phyloP scores from a whole-genome alignment of 2,113 vertebrate species.

The Lasiurus cinereus region DNA sequence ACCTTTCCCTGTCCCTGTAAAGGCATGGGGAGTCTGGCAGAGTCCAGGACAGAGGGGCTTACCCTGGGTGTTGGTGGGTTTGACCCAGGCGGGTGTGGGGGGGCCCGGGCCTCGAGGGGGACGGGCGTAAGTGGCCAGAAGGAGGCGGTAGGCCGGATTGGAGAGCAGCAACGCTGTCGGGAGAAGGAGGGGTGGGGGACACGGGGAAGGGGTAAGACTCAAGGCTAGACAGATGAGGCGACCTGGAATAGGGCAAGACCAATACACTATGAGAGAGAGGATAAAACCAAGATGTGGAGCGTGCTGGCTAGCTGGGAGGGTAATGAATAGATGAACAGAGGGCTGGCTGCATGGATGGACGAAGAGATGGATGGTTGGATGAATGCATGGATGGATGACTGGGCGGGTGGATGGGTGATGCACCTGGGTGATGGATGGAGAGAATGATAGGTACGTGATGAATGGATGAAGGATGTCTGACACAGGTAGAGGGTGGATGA shows the following conservation, averaged over 20 bases:
- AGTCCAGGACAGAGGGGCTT: slow-evolving; percentile 83
- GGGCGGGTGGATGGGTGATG: not conserved
- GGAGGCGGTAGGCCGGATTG: slow-evolving; percentile 96
- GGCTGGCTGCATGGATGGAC: not conserved
- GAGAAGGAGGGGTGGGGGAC: slow-evolving; percentile 85
- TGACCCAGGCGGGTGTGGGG: slow-evolving; percentile 85
- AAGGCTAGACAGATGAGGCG: slow-evolving; percentile 75
- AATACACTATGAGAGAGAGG: not conserved
- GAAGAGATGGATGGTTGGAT: not conserved
- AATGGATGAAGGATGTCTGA: no score
- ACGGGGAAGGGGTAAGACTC: slow-evolving; percentile 84
- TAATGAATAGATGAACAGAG: not conserved
- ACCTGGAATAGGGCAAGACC: slow-evolving; percentile 24
- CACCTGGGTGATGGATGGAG: not conserved
- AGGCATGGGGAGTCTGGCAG: not conserved
- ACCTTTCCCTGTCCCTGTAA: slow-evolving; percentile 56
- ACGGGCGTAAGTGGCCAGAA: slow-evolving; percentile 93
- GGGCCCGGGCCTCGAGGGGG: slow-evolving; percentile 83
- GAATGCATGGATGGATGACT: not conserved
- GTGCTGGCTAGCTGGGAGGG: not conserved
- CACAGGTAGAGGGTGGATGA: not conserved
- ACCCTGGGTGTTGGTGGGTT: slow-evolving; percentile 90
- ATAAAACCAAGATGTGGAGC: not conserved
- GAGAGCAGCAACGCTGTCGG: slow-evolving; percentile 94
- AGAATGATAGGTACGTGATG: not conserved